phyloP scores from a whole-genome alignment of 1,140 invertebrate genomes.

The Drosophila lini region DNA sequence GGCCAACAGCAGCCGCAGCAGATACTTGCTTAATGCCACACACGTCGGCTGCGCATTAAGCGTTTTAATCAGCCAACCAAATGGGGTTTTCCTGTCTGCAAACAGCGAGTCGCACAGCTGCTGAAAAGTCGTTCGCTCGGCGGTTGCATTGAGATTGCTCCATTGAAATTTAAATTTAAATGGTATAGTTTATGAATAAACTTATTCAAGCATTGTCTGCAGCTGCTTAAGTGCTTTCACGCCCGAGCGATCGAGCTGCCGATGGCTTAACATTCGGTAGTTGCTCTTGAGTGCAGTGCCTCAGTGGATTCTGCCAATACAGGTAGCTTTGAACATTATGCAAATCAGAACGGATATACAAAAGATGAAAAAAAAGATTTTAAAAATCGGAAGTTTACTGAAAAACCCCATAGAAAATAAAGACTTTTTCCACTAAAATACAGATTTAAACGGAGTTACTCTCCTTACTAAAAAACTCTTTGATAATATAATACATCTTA shows the following conservation, averaged over 20 bases:
- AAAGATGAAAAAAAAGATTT: too few relatives aligned
- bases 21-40: slow-evolving; percentile 48
- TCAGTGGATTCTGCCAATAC: slow-evolving; percentile 14
- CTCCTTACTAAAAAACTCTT: too few relatives aligned
- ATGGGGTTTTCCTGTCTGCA: slow-evolving; percentile 67
- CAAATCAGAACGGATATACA: slow-evolving; percentile 1
- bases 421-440: background rate
- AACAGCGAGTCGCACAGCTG: slow-evolving; percentile 20
- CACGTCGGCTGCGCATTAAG: slow-evolving; percentile 46
- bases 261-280: slow-evolving; percentile 45
- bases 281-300: slow-evolving; percentile 12
- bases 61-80: slow-evolving; percentile 44
- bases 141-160: slow-evolving; percentile 59
- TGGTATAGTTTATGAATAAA: slow-evolving; percentile 46
- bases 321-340: background rate
- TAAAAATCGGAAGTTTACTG: background rate
- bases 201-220: slow-evolving; percentile 50
- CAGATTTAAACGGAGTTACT: too few relatives aligned
- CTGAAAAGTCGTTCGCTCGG: slow-evolving; percentile 42
- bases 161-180: slow-evolving; percentile 47
- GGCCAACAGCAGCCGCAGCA: background rate
- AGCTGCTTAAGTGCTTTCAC: slow-evolving; percentile 46
- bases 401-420: background rate
- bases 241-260: slow-evolving; percentile 13
- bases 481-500: too few relatives aligned